These are phyloP conservation scores for Sinocyclocheilus rhinocerous DNA, from an alignment of 2,113 vertebrate species.

Conservation along the genomic window DNA sequence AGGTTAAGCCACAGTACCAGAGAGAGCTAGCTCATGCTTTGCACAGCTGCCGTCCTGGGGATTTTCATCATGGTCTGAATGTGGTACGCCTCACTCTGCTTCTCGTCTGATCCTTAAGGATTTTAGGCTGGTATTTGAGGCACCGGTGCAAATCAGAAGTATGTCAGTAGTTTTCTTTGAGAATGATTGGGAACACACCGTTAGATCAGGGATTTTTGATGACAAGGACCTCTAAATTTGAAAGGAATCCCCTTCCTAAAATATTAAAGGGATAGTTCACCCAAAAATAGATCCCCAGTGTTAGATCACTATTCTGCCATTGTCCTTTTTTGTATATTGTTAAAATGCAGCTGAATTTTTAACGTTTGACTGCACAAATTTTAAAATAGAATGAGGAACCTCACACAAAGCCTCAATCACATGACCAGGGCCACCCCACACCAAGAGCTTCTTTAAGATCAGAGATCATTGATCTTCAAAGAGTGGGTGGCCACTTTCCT, in stretches of 20 bases:
- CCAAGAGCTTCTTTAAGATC: not conserved
- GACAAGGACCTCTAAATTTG: not conserved
- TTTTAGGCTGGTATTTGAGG: not conserved
- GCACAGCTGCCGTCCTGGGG: not conserved
- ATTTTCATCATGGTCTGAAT: slow-evolving; percentile 36
- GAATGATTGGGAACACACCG: not conserved
- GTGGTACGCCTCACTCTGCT: not conserved
- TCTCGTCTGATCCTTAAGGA: slow-evolving; percentile 8
- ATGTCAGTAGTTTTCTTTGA: not conserved
- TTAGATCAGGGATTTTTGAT: not conserved
- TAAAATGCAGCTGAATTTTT: not conserved
- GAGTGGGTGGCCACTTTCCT: not conserved
- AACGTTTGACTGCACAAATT: not conserved
- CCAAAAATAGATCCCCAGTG: too few relatives aligned
- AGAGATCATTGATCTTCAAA: not conserved
- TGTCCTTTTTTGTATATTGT: not conserved
- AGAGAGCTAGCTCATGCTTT: not conserved
- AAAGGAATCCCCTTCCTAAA: not conserved
- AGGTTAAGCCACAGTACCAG: slow-evolving; percentile 15
- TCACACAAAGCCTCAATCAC: not conserved
- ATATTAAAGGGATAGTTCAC: not conserved
- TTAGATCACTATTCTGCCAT: not conserved
- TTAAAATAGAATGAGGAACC: not conserved
- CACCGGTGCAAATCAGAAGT: not conserved
- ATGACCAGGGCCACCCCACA: slow-evolving; percentile 6